These are phyloP conservation scores for Aphelinus certus DNA, from an alignment of 1,140 invertebrate genomes.

Conservation along the genomic window DNA sequence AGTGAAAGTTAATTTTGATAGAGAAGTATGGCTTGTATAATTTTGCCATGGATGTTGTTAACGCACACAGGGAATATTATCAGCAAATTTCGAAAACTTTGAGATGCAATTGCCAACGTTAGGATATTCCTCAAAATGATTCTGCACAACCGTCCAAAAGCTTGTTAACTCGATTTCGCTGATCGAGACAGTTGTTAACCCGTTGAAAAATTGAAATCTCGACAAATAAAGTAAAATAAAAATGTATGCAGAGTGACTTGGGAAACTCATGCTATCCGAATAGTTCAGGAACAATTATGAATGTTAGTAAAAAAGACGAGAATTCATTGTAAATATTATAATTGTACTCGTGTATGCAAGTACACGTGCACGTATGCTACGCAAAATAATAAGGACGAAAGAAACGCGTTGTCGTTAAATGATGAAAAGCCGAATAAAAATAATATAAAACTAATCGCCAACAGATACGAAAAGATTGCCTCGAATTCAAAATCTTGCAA, in stretches of 20 bases:
- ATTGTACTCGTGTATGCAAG: neutral
- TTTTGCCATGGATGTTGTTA: neutral
- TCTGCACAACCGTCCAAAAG: constrained; percentile 48
- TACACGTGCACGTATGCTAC: neutral
- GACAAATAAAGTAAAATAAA: constrained; percentile 24
- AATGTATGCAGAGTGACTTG: neutral
- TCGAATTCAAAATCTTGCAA: constrained; percentile 29
- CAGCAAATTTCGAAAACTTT: neutral
- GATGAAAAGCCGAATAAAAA: constrained; percentile 8
- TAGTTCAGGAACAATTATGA: constrained; percentile 50
- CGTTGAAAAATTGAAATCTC: neutral
- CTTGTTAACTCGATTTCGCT: constrained; percentile 52
- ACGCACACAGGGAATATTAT: constrained; percentile 11
- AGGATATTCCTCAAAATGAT: neutral
- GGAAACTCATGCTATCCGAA: constrained; percentile 34
- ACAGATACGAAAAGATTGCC: neutral
- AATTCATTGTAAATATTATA: constrained; percentile 26
- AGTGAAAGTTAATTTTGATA: too few species aligned
- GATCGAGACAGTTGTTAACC: constrained; percentile 37
- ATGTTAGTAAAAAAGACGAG: constrained; percentile 32
- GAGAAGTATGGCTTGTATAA: too few species aligned
- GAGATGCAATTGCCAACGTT: neutral
- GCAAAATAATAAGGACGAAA: neutral
- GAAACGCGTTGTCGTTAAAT: constrained; percentile 27
- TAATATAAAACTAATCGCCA: neutral